Evolutionary conservation across 2,797 vertebrate species (phyloP).

Genomic region (Lepidocolaptes lacrymiger): DNA sequence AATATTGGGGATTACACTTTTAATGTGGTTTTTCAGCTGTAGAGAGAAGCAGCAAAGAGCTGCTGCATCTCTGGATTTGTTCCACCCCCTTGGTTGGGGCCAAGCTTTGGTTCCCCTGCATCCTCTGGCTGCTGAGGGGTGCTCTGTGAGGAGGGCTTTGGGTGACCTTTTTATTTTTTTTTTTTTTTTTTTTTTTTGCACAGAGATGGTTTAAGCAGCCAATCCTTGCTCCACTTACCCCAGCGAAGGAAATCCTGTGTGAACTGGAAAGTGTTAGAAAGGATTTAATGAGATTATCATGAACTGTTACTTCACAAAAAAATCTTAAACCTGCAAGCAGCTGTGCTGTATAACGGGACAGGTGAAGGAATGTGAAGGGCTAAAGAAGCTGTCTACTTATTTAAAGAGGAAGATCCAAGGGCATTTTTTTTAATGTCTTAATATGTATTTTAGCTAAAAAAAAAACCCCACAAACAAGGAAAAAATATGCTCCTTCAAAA

Average conservation of each 20-base stretch:
- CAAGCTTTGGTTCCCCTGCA: not conserved
- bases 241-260: conserved; percentile 44
- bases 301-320: conserved; percentile 64
- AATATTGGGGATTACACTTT: not conserved
- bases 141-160: not conserved
- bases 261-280: conserved; percentile 70
- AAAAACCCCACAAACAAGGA: not conserved
- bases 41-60: not conserved
- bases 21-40: not conserved
- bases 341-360: conserved; percentile 61
- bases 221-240: not conserved
- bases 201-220: conserved; percentile 39
- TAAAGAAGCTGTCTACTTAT: conserved; percentile 4
- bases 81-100: not conserved
- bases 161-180: not conserved
- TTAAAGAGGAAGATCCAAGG: not conserved
- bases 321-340: not conserved
- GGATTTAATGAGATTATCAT: conserved; percentile 73
- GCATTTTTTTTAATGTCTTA: fast-evolving
- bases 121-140: not conserved
- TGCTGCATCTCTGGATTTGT: not conserved
- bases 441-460: not conserved
- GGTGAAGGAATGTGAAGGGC: conserved; percentile 47
- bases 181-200: not conserved
- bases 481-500: not conserved